Conservation (phyloP, 1,140 invertebrate genomes). For the Drosophila ercepeae region DNA sequence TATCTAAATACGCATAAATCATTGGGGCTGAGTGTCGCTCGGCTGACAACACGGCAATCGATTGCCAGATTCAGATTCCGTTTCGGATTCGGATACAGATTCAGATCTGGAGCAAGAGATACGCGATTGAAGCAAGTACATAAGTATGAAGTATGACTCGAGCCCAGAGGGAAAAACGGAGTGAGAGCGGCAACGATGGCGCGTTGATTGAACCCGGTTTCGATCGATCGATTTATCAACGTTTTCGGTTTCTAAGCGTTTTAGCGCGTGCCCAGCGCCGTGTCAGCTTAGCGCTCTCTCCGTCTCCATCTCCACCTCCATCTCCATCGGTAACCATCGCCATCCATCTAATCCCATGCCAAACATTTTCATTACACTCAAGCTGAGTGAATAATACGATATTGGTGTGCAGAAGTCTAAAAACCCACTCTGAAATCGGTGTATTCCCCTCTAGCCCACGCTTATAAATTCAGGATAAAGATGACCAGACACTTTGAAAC, state of each 20-base stretch:
- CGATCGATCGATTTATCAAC: constrained; percentile 65
- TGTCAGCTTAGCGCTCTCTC: constrained; percentile 62
- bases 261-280: constrained; percentile 72
- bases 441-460: constrained; percentile 24
- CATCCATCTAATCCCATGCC: constrained; percentile 58
- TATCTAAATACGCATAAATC: constrained; percentile 72
- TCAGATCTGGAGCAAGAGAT: constrained; percentile 74
- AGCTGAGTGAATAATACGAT: constrained; percentile 32
- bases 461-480: constrained; percentile 15
- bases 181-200: constrained; percentile 27
- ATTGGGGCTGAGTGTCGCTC: constrained; percentile 64
- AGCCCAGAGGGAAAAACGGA: constrained; percentile 58
- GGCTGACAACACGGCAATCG: constrained; percentile 69
- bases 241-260: constrained; percentile 65
- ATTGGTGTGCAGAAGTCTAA: constrained; percentile 6
- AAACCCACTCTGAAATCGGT: constrained; percentile 13
- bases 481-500: constrained; percentile 17
- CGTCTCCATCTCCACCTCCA: constrained; percentile 9
- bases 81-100: constrained; percentile 55
- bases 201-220: constrained; percentile 15
- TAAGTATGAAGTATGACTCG: constrained; percentile 50
- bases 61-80: constrained; percentile 56
- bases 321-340: constrained; percentile 2
- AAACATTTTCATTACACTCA: constrained; percentile 69
- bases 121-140: constrained; percentile 38